Percentiles rank a stretch among this genome's conserved stretches.
These are phyloP conservation scores for Sphinx pinastri DNA, from an alignment of 2,888 invertebrate species.

Conservation along the genomic window DNA sequence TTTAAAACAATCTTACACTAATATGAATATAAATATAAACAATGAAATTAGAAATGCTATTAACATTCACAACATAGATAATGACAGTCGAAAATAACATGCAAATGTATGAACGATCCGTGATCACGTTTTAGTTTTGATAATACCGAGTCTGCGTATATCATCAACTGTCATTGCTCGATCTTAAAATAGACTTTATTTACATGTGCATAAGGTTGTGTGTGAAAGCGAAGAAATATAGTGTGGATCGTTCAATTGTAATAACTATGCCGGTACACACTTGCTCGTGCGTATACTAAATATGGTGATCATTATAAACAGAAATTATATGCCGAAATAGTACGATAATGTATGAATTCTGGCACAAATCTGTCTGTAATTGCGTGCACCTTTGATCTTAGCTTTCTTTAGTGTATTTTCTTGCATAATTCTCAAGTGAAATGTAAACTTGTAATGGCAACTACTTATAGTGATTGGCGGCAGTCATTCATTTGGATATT, in stretches of 20 bases:
- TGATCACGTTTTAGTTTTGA: conserved; percentile 58
- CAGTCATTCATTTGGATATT: no score
- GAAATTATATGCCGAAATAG: conserved; percentile 54
- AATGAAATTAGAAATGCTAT: conserved; percentile 61
- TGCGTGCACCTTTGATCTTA: conserved; percentile 61
- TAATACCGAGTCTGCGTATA: conserved; percentile 40
- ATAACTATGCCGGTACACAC: conserved; percentile 61
- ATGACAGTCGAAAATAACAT: conserved; percentile 61
- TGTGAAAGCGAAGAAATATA: conserved; percentile 4
- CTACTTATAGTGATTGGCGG: neutral
- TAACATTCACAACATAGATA: conserved; percentile 54
- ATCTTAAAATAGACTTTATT: conserved; percentile 39
- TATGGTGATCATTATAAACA: conserved; percentile 41
- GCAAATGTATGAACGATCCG: conserved; percentile 61
- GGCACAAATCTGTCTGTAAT: conserved; percentile 52
- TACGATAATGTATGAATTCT: conserved; percentile 50
- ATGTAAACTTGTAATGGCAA: conserved; percentile 18
- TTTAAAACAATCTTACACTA: conserved; percentile 23
- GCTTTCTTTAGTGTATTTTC: conserved; percentile 42
- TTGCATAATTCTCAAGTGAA: conserved; percentile 31
- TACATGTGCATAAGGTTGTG: conserved; percentile 29
- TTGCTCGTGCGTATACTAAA: conserved; percentile 36
- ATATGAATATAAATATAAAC: conserved; percentile 40
- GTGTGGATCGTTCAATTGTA: conserved; percentile 44
- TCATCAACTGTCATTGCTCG: conserved; percentile 31